These are phyloP conservation scores for Dicranocentrus wangi DNA, from an alignment of 2,888 invertebrate species.

Conservation along the genomic window DNA sequence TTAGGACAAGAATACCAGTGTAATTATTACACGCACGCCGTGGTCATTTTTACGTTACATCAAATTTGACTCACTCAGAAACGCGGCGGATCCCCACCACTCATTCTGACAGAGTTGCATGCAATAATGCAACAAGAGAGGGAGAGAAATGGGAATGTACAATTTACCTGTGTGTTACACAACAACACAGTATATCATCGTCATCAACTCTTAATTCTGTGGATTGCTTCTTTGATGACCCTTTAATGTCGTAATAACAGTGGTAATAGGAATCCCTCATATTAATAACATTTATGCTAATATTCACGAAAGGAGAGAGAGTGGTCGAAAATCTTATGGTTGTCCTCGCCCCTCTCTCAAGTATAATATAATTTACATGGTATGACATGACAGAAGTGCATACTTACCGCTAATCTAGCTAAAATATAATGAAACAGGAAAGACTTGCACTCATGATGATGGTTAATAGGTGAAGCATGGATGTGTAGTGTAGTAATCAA, in stretches of 20 bases:
- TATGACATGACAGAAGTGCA: conserved; percentile 21
- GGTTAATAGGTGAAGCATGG: not conserved
- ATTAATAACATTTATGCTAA: conserved; percentile 36
- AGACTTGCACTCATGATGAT: too few relatives aligned
- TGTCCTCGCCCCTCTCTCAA: conserved; percentile 7
- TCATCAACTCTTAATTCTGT: conserved; percentile 38
- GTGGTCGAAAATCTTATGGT: not conserved
- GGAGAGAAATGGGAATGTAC: not conserved
- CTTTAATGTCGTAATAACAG: conserved; percentile 55
- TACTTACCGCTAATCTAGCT: too few relatives aligned
- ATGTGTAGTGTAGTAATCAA: not conserved
- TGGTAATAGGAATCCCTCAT: conserved; percentile 19
- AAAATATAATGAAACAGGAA: too few relatives aligned
- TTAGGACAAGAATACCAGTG: not conserved
- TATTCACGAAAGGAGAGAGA: conserved; percentile 29
- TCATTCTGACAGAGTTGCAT: not conserved
- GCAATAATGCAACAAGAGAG: not conserved
- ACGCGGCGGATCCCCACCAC: not conserved
- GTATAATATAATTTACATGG: conserved; percentile 21
- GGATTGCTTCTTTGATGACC: conserved; percentile 54
- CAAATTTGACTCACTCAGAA: not conserved
- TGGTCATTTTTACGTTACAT: conserved; percentile 4
- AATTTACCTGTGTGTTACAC: too few relatives aligned
- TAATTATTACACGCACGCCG: not conserved
- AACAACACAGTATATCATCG: too few relatives aligned